These are phyloP conservation scores for Protonibea diacanthus DNA, from an alignment of 2,797 vertebrate genomes.

Conservation along the genomic window DNA sequence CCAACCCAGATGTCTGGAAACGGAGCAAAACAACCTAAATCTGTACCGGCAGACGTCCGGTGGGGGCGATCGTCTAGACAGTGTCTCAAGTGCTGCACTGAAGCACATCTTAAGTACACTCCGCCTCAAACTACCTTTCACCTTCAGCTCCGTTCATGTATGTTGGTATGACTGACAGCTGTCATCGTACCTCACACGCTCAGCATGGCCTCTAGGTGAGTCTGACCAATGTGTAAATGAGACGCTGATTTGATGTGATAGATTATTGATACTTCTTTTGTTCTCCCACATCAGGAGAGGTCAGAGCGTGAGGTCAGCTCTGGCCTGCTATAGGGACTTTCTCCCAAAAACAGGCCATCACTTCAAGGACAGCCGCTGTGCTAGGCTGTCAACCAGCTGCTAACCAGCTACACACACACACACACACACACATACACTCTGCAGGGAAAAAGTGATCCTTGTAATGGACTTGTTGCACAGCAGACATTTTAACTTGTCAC, in stretches of 20 bases:
- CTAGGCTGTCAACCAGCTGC: background rate
- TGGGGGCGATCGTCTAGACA: slow-evolving; percentile 66
- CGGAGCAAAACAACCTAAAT: slow-evolving; percentile 70
- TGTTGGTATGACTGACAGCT: slow-evolving; percentile 40
- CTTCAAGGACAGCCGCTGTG: slow-evolving; percentile 1
- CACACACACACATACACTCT: background rate
- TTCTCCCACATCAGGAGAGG: slow-evolving; percentile 16
- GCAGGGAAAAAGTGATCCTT: background rate
- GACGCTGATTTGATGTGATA: slow-evolving; percentile 38
- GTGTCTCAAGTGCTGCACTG: slow-evolving; percentile 36
- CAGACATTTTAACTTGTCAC: no score
- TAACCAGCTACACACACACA: slow-evolving; percentile 5
- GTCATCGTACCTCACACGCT: slow-evolving; percentile 22
- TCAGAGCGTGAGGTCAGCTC: slow-evolving; percentile 18
- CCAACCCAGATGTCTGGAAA: slow-evolving; percentile 76
- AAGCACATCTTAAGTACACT: slow-evolving; percentile 4
- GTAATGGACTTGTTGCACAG: background rate
- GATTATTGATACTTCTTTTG: slow-evolving; percentile 18
- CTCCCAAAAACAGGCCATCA: background rate
- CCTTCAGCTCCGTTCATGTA: slow-evolving; percentile 5
- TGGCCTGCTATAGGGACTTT: background rate
- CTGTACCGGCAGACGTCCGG: slow-evolving; percentile 59
- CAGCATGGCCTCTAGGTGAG: slow-evolving; percentile 8
- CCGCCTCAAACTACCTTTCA: slow-evolving; percentile 43
- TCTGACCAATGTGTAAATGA: slow-evolving; percentile 37